Conservation (phyloP, 2,888 invertebrate genomes). For the Nephrotoma guestfalica region DNA sequence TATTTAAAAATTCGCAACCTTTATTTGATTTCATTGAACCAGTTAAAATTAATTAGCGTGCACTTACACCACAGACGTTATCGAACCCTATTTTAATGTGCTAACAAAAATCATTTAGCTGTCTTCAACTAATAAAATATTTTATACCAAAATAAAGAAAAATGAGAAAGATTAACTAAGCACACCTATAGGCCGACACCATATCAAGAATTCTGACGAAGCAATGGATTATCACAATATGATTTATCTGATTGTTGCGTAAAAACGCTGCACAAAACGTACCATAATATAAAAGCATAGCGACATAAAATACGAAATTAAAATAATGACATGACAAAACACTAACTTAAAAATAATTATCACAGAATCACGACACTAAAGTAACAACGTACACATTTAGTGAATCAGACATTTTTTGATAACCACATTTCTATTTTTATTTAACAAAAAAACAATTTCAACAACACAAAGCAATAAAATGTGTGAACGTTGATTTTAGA, state of each 20-base stretch:
- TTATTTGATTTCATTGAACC: not conserved
- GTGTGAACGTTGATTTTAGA: not conserved
- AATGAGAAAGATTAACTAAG: not conserved
- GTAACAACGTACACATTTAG: not conserved
- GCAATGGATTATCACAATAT: not conserved
- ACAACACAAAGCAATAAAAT: too few relatives aligned
- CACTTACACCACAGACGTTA: not conserved
- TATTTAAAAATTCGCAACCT: not conserved
- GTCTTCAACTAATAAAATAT: not conserved
- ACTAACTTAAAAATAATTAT: not conserved
- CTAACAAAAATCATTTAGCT: not conserved
- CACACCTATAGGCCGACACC: not conserved
- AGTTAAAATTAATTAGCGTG: not conserved
- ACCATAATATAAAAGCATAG: not conserved
- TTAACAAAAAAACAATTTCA: not conserved
- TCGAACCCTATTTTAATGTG: not conserved
- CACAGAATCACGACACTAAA: not conserved
- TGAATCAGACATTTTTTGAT: not conserved
- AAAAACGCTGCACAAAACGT: not conserved
- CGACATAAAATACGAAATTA: not conserved
- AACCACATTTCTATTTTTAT: not conserved
- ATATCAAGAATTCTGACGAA: not conserved
- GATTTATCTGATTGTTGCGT: not conserved
- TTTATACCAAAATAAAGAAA: not conserved
- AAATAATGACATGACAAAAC: not conserved